Base-by-base conservation (phyloP, 2,797 vertebrate genomes). In the Muscicapa striata region DNA sequence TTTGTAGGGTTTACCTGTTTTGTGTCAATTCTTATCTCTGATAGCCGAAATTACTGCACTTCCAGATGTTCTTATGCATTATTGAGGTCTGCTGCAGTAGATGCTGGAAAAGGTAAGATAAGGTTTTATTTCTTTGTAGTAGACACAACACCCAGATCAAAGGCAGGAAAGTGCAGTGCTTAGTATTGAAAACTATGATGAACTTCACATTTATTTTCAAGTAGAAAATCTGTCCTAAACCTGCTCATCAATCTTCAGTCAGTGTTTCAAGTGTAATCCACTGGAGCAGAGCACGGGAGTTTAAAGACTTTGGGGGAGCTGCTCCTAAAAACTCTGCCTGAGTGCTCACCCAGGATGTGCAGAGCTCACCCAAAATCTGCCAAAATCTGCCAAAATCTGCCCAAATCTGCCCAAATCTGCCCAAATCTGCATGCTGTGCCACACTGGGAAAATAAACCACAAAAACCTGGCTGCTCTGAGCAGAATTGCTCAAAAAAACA, bases 91-190 rank as follows among this genome's bases (percentile, higher is more conserved):
- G 94, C 97, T 98, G 98, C 98, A 97, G 97, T 98, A 98, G 98
- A 98, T 98, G 98, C 98, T 98, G 98, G 95, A 98, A 98, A 98
- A 97, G 98, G 98, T 96, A 98, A 98, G 98, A 99, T 98, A 99
- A 98, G 98, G 97, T 97, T 98, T 98, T 98, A 98, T 97, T 98
- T 98, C 98, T 98, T 98, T 98, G 98, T 98, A 98, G 98, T 98
- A 94, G 95, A 98, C 97, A 96, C 97, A 98, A 98, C 97, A 97
- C 97, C 90, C 96, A 98, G 98, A 99, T 99, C 98, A 99, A 99
- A 99, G 98, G 95, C 95, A 36, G 96, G 84, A 92, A 97, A 98
- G 97, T 98, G 97, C 97, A 97, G 97, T 97, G 98, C 97, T 97
- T 98, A 98, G 95, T 96, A 97, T 95, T 94, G 97, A 98, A 98